Base-by-base conservation (phyloP, 2,888 invertebrate species). In the Lepidocyrtoides sp. region DNA sequence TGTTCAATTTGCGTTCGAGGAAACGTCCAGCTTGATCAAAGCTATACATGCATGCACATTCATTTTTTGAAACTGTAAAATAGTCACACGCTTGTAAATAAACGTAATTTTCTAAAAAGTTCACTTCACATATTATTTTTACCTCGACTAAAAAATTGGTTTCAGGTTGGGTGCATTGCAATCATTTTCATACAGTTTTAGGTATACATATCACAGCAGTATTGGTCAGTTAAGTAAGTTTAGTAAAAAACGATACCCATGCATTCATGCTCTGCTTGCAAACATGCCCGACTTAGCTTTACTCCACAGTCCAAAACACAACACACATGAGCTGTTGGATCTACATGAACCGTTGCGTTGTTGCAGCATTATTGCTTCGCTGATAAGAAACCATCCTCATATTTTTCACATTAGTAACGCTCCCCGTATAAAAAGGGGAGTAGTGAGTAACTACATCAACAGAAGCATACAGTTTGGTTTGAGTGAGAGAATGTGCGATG, bases 401-500 rank as follows among this genome's bases (percentile, higher is more conserved):
- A 69, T 36, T 69, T 69, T 69, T 69, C 3, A 69, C 69, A 36
- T 32, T 69, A 36, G 36, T 48, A 10, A 10, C 36, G 69, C 17
- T 69, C 36, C 63, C 69, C 17, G 4, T n/a, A 60, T 26, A 60
- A 7, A 10, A 26, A 26, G 12, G 36, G 3, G 36, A 36, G 7
- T 36, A 36, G 36, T 7, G 36, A 36, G n/a, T n/a, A 48, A 48
- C 48, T 48, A 63, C 1, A 63, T 14, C 69, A 36, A 69, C 17
- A 3, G 1, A 26, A 23, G 60, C 17, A 12, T n/a, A n/a, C n/a
- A n/a, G n/a, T n/a, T n/a, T n/a, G 14, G 29, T 54, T 4, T 48
- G 12, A 14, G n/a, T 60, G 29, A 1, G n/a, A 4, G 44, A 23
- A 48, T 79, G 77, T 79, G 77, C n/a, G n/a, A n/a, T n/a, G n/a